These are phyloP conservation scores for Choloepus hoffmanni DNA, from an alignment of 2,113 vertebrate genomes.

Conservation along the genomic window DNA sequence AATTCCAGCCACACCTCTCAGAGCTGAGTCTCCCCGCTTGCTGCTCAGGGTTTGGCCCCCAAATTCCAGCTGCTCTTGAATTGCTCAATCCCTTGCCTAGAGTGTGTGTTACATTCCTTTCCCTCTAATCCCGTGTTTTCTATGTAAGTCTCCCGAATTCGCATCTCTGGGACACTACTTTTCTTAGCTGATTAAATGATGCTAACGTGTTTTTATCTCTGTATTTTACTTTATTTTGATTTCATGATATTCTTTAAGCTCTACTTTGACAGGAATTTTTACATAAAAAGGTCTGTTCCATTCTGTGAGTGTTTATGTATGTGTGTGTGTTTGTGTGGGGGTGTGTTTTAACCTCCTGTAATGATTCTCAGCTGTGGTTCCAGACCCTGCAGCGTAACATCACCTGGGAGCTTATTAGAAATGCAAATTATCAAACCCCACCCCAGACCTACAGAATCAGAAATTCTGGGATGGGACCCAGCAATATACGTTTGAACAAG, in stretches of 20 bases:
- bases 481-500: background rate
- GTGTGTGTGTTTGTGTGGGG: background rate
- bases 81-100: background rate
- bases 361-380: background rate
- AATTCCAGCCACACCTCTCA: accelerated
- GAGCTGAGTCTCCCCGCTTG: too few species aligned
- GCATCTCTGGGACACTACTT: background rate
- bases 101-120: background rate
- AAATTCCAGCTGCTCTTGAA: background rate
- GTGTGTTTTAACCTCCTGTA: background rate
- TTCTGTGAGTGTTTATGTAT: background rate
- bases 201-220: background rate
- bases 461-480: background rate
- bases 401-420: background rate
- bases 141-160: background rate
- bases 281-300: background rate
- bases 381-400: accelerated
- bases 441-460: background rate
- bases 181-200: background rate
- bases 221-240: background rate
- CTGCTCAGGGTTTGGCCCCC: background rate
- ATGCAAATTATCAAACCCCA: accelerated
- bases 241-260: background rate
- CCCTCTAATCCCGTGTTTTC: background rate
- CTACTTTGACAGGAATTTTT: background rate